These are phyloP conservation scores for Caenorhabditis tropicalis DNA, from an alignment of 1,140 invertebrate genomes.

Conservation along the genomic window DNA sequence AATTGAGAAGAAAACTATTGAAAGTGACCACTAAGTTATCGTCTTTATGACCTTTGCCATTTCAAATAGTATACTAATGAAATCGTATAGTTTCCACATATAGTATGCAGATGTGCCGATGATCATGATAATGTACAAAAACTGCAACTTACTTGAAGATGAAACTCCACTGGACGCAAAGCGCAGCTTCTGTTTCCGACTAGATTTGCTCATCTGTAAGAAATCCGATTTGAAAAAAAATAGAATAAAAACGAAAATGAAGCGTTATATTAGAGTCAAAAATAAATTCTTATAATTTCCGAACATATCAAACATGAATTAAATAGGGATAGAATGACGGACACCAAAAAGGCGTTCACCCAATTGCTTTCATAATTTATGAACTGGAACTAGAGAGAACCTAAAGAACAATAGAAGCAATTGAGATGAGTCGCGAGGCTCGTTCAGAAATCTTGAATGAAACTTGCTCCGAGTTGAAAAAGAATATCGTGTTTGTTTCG, in stretches of 20 bases:
- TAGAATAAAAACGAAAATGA: not conserved
- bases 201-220: constrained; percentile 38
- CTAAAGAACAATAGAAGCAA: not conserved
- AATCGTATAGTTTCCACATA: not conserved
- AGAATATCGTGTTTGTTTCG: not conserved
- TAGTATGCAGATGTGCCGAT: not conserved
- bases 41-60: not conserved
- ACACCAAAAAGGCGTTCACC: not conserved
- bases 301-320: not conserved
- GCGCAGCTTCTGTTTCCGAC: constrained; percentile 32
- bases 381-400: not conserved
- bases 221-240: not conserved
- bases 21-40: constrained; percentile 2
- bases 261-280: not conserved
- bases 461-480: not conserved
- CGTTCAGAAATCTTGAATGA: not conserved
- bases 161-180: constrained; percentile 15
- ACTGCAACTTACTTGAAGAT: constrained; percentile 20
- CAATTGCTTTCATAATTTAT: not conserved
- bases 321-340: not conserved
- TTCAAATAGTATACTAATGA: constrained; percentile 32
- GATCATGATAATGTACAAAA: not conserved
- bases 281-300: not conserved
- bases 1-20: not conserved
- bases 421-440: not conserved